Evolutionary conservation across 2,888 invertebrate species (phyloP).

Genomic region (Geotrupes spiniger): DNA sequence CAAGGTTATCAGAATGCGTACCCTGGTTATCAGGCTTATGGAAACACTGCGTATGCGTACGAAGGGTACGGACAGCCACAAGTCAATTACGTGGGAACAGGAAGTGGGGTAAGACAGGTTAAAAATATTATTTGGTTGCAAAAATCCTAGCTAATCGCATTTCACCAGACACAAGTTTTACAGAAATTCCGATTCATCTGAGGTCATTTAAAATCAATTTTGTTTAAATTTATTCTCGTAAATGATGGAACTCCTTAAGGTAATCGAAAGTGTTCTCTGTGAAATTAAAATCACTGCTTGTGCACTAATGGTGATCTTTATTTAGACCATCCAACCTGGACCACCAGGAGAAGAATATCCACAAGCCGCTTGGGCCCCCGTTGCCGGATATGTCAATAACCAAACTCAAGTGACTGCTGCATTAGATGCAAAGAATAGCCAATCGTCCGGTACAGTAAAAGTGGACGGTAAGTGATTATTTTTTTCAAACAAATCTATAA

Average conservation of each 20-base stretch:
- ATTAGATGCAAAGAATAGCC: neutral
- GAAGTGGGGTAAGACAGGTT: constrained; percentile 22
- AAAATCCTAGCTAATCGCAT: constrained; percentile 9
- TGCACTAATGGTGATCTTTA: constrained; percentile 24
- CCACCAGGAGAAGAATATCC: constrained; percentile 32
- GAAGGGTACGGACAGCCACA: constrained; percentile 28
- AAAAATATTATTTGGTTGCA: constrained; percentile 1
- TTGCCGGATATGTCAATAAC: constrained; percentile 14
- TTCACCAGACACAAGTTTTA: constrained; percentile 32
- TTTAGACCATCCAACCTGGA: constrained; percentile 33
- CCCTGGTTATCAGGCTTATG: constrained; percentile 26
- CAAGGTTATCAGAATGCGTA: constrained; percentile 26
- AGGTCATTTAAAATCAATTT: constrained; percentile 26
- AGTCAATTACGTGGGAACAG: constrained; percentile 18
- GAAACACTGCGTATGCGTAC: constrained; percentile 22
- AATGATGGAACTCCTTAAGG: constrained; percentile 29
- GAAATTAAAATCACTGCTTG: constrained; percentile 1
- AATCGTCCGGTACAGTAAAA: no score
- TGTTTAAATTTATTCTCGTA: constrained; percentile 24
- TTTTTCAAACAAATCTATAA: no score
- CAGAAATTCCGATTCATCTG: constrained; percentile 32
- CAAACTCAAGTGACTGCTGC: constrained; percentile 2
- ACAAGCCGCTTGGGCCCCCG: constrained; percentile 35
- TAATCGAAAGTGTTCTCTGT: constrained; percentile 21
- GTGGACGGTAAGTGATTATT: no score